Percentiles rank a stretch among this genome's conserved stretches.
Conservation (phyloP, 2,113 vertebrate species). For the Taurulus bubalis region DNA sequence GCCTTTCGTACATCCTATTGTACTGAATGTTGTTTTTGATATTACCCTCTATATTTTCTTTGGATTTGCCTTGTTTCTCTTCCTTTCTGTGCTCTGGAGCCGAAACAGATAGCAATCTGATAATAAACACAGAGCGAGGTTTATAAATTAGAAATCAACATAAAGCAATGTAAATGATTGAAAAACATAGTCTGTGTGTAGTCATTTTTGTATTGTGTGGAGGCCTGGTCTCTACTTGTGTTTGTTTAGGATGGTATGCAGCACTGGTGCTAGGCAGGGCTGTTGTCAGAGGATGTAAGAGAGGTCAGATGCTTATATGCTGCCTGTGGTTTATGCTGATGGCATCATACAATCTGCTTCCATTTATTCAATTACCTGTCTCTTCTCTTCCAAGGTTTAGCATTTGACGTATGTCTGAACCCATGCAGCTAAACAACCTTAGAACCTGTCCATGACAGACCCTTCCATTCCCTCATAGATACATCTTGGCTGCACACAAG, state of each 20-base stretch:
- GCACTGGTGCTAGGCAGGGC: slow-evolving; percentile 24
- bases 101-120: slow-evolving; percentile 15
- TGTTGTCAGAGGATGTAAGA: slow-evolving; percentile 71
- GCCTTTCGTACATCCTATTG: slow-evolving; percentile 6
- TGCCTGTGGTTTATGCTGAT: slow-evolving; percentile 73
- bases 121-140: not conserved
- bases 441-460: slow-evolving; percentile 59
- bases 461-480: slow-evolving; percentile 59
- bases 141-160: not conserved
- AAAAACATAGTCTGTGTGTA: not conserved
- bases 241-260: slow-evolving; percentile 41
- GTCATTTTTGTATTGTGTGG: not conserved
- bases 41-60: slow-evolving; percentile 24
- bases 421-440: slow-evolving; percentile 66
- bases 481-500: slow-evolving; percentile 14
- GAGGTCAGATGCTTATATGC: slow-evolving; percentile 75
- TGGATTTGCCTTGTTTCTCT: slow-evolving; percentile 32
- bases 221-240: not conserved
- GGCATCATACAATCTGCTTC: slow-evolving; percentile 78
- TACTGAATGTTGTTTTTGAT: slow-evolving; percentile 20
- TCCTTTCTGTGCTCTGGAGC: not conserved
- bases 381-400: slow-evolving; percentile 71
- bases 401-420: slow-evolving; percentile 75
- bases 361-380: slow-evolving; percentile 78
- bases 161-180: not conserved